A percentile compares a stretch with the other conserved stretches of the same genome.
Conservation (phyloP, 2,888 invertebrate genomes). For the Harpalus rubripes region DNA sequence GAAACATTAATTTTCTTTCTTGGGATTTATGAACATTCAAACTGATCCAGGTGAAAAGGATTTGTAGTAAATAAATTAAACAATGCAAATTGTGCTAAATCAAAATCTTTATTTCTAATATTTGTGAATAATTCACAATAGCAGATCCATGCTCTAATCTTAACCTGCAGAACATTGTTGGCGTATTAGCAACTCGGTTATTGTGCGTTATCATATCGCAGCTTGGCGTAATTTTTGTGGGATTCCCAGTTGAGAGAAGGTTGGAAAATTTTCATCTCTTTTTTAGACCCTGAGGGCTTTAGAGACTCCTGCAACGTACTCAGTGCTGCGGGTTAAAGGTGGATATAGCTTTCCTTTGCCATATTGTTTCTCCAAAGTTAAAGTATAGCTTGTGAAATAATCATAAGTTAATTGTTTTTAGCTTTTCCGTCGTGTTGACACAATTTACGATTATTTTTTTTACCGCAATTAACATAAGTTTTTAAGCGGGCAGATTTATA, state of each 20-base stretch:
- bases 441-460: not conserved
- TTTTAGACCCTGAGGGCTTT: slow-evolving; percentile 18
- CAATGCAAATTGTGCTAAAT: not conserved
- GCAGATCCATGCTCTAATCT: not conserved
- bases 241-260: slow-evolving; percentile 16
- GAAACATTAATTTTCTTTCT: too few species aligned
- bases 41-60: not conserved
- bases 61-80: not conserved
- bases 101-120: not conserved
- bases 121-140: not conserved
- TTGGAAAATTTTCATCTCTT: slow-evolving; percentile 22
- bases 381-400: slow-evolving; percentile 25
- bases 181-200: slow-evolving; percentile 3
- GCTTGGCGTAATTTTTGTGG: slow-evolving; percentile 9
- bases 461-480: too few species aligned
- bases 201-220: not conserved
- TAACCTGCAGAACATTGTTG: not conserved
- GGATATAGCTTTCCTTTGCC: slow-evolving; percentile 19
- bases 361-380: slow-evolving; percentile 9
- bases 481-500: too few species aligned
- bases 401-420: not conserved
- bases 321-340: slow-evolving; percentile 6
- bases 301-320: slow-evolving; percentile 12
- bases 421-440: not conserved
- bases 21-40: too few species aligned